Base-by-base conservation (phyloP, 2,797 vertebrate genomes). In the Molothrus aeneus region DNA sequence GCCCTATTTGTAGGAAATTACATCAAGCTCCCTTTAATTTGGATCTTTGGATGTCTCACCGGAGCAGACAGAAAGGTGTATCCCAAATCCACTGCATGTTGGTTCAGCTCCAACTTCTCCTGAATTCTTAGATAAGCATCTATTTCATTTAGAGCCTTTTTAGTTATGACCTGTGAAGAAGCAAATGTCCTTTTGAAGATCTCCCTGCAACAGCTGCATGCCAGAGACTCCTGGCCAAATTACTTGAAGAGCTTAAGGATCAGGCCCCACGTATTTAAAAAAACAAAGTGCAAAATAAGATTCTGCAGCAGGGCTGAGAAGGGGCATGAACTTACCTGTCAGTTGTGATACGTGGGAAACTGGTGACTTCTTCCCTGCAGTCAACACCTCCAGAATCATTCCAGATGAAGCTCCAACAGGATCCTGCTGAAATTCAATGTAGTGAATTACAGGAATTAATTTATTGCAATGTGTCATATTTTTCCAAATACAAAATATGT, bases 141-240 rank as follows among this genome's bases (percentile, higher is more conserved):
- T 85, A 71, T 89, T 91, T 91, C 54, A 68, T 94, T 81, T 47
- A 50, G 42, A 89, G 59, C 48, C 80, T 85, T 89, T 94, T 77
- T 63, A 91, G 86, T 32, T 40, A 85, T 61, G 86, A 68, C 88
- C 90, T 79, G 59, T 18, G 1, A 50, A 85, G 64, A 78, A 68
- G 88, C 75, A 94, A 94, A 92, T 45, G 78, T 95, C 92, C 84
- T 93, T 96, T 93, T 95, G 90, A 93, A 92, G 88, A 70, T 78
- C 53, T 63, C 57, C 57, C 80, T 66, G 53, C 48, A 85, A 74
- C 93, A 91, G 88, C 86, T 94, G 84, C 75, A 9, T 78, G 61
- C 92, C 93, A 94, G 92, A 89, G 88, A 78, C 79, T 80, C 45
- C 17, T 4, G 0, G 47, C 25, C 75, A 14, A 85, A 56, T 54